These are phyloP conservation scores for Hyperoodon ampullatus DNA, from an alignment of 2,113 vertebrate genomes.

Conservation along the genomic window DNA sequence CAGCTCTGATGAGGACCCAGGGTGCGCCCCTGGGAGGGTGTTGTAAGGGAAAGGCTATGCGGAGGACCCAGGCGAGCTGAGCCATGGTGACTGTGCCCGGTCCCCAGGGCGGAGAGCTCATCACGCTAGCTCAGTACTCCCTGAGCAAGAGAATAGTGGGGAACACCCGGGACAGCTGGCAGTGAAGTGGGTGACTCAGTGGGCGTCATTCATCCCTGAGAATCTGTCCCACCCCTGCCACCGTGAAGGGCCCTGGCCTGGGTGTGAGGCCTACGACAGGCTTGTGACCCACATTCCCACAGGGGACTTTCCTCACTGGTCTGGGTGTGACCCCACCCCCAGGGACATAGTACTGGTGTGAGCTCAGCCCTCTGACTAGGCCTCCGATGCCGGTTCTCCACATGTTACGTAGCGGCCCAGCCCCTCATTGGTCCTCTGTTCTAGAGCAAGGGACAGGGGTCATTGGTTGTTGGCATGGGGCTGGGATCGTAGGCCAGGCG, in stretches of 20 bases:
- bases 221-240: neutral
- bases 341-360: neutral
- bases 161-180: conserved; percentile 48
- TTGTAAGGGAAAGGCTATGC: neutral
- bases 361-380: conserved; percentile 46
- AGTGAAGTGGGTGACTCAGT: conserved; percentile 54
- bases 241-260: neutral
- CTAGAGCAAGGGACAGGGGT: neutral
- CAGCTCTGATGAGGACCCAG: neutral
- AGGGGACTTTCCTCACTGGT: conserved; percentile 37
- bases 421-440: neutral
- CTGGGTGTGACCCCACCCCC: conserved; percentile 39
- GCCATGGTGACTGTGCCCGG: conserved; percentile 55
- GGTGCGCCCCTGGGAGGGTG: neutral
- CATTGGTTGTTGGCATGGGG: neutral
- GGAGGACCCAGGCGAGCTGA: conserved; percentile 18
- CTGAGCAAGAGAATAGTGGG: neutral
- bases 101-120: conserved; percentile 64
- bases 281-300: conserved; percentile 62
- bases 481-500: neutral
- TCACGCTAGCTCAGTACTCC: conserved; percentile 56
- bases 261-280: neutral
- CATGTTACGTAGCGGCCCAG: neutral
- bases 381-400: neutral
- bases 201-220: conserved; percentile 17